Percentiles rank a stretch among this genome's conserved stretches.
Conservation (phyloP, 2,797 vertebrate species). For the Sciaenops ocellatus region DNA sequence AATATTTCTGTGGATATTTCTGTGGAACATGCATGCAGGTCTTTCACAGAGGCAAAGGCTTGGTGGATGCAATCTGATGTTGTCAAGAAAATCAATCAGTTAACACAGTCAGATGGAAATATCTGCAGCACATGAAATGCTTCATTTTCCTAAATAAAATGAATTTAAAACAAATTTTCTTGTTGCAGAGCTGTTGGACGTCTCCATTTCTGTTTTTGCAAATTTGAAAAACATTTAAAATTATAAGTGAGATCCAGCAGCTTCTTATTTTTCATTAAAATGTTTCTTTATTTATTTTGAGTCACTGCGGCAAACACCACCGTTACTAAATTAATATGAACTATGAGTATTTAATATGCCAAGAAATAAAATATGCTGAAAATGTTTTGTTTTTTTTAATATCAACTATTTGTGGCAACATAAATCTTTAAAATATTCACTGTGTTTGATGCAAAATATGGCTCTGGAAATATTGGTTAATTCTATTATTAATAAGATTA, state of each 20-base stretch:
- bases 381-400: too few species aligned
- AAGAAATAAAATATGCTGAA: not conserved
- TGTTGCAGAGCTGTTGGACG: not conserved
- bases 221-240: not conserved
- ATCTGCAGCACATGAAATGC: not conserved
- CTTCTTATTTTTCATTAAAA: not conserved
- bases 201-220: too few species aligned
- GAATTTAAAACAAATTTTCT: not conserved
- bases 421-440: not conserved
- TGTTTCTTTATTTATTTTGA: not conserved
- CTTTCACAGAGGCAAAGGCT: not conserved
- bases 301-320: not conserved
- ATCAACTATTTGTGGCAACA: not conserved
- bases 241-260: not conserved
- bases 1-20: not conserved
- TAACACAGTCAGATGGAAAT: not conserved
- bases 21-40: not conserved
- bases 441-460: not conserved
- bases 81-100: not conserved
- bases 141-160: not conserved
- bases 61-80: not conserved
- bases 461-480: not conserved
- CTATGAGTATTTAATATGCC: not conserved
- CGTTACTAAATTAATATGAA: not conserved
- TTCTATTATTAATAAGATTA: not conserved